Base-by-base conservation (phyloP, 2,888 invertebrate species). In the Trissoscelio sp. region DNA sequence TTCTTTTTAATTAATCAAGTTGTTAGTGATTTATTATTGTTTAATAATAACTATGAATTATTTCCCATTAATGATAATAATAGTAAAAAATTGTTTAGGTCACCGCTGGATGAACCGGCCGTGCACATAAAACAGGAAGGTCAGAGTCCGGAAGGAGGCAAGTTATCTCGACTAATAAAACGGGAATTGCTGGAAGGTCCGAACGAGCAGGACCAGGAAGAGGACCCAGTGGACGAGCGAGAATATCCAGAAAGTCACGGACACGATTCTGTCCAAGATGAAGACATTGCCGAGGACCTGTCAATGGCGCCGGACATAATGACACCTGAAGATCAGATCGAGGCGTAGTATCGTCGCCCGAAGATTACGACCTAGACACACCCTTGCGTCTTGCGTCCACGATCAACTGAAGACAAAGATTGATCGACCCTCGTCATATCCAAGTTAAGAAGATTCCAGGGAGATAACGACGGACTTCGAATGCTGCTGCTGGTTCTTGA, bases 301-400 rank as follows among this genome's bases (percentile, higher is more conserved):
- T 91, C 88, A 84, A 91, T 89, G 92, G 91, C 91, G 39, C 91
- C 91, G 6, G 91, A 91, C 79, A 89, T 90, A 83, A 88, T 90
- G 87, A 87, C 87, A 51, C 84, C 91, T 58, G 91, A 91, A 69
- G 91, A 91, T 82, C 91, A 91, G 80, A 89, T 89, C 85, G 90
- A 90, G 83, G 91, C 89, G 91, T 91, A 90, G 91, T 91, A 89
- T 80, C 85, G 79, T 83, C 79, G 72, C 51, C 34, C 9, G 12
- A 62, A 31, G 9, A 34, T 62, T 11, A 31, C 11, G 2, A 37
- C 31, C 57, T 55, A 60, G 24, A 28, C 11, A 14, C 18, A 3
- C 1, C 18, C 24, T 18, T 24, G 24, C 12, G 46, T 31, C 9
- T 18, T 16, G 18, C 62, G 20, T 14, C 37, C 16, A 34, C 28